Conservation (phyloP, 2,113 vertebrate species). For the Psittacula cyanocephala region DNA sequence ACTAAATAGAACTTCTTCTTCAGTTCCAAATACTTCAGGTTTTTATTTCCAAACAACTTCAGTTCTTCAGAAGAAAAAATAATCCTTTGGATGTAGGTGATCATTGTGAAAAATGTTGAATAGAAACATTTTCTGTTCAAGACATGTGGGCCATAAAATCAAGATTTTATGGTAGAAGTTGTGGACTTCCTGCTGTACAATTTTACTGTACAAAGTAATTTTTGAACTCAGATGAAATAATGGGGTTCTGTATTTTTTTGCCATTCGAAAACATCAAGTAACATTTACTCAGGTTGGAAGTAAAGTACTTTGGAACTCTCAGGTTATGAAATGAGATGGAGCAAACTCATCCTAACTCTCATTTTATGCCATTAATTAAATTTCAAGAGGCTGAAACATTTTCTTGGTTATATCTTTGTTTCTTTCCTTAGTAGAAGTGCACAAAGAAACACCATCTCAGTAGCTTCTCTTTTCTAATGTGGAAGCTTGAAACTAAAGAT, state of each 20-base stretch:
- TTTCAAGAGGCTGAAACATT: background rate
- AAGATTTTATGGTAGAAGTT: background rate
- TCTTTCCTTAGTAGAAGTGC: background rate
- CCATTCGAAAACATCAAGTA: background rate
- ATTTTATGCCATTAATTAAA: background rate
- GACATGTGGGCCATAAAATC: background rate
- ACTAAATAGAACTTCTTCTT: background rate
- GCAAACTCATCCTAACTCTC: background rate
- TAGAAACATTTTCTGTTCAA: background rate
- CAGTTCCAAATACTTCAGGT: background rate
- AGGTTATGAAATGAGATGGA: background rate
- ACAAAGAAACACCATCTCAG: background rate
- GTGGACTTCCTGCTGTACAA: background rate
- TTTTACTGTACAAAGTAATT: background rate
- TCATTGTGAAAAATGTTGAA: background rate
- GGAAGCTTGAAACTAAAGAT: background rate
- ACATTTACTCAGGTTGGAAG: background rate
- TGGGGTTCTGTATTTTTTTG: background rate
- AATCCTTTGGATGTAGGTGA: background rate
- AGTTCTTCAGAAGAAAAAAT: background rate
- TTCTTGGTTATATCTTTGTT: background rate
- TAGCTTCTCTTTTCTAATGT: background rate
- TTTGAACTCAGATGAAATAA: background rate
- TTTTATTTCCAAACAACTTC: background rate
- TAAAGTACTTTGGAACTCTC: background rate